These are phyloP conservation scores for Venustaconcha ellipsiformis DNA, from an alignment of 1,140 invertebrate genomes.

Conservation along the genomic window DNA sequence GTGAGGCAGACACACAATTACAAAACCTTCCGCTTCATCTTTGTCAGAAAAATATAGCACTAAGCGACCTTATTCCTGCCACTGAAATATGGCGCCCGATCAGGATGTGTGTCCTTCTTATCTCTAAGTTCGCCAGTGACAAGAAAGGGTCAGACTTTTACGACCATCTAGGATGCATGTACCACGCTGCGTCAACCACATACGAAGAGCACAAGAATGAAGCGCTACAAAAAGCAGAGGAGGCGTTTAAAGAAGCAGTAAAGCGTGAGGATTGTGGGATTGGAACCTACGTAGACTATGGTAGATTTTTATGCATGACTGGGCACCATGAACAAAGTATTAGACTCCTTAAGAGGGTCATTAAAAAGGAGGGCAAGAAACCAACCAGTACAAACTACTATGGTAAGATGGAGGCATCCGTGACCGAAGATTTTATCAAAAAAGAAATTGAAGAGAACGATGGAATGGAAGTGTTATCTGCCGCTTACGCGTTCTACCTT, in stretches of 20 bases:
- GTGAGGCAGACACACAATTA: conserved; percentile 23
- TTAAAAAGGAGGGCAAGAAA: conserved; percentile 22
- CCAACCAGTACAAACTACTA: conserved; percentile 24
- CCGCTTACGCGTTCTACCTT: conserved; percentile 15
- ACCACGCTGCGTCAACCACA: conserved; percentile 22
- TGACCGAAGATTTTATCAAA: conserved; percentile 24
- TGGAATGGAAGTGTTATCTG: conserved; percentile 17
- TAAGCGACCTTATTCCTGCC: conserved; percentile 23
- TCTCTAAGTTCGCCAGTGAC: conserved; percentile 25
- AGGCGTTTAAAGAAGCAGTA: conserved; percentile 24
- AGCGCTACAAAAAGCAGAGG: conserved; percentile 19
- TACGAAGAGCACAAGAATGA: conserved; percentile 23
- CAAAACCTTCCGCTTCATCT: conserved; percentile 16
- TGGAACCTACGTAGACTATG: conserved; percentile 29
- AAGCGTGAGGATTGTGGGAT: conserved; percentile 26
- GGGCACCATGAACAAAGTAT: conserved; percentile 18
- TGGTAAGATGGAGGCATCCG: conserved; percentile 25
- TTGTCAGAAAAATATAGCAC: conserved; percentile 26
- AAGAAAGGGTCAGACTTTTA: conserved; percentile 28
- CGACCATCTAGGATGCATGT: conserved; percentile 31
- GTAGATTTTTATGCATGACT: conserved; percentile 21
- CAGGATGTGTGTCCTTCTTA: conserved; percentile 29
- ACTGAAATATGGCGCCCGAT: conserved; percentile 32
- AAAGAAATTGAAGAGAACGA: conserved; percentile 21
- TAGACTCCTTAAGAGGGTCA: conserved; percentile 15